Evolutionary conservation across 2,888 invertebrate species (phyloP), one percentile per base, ranked within the genome.

Genomic region (Machimus rusticus): DNA sequence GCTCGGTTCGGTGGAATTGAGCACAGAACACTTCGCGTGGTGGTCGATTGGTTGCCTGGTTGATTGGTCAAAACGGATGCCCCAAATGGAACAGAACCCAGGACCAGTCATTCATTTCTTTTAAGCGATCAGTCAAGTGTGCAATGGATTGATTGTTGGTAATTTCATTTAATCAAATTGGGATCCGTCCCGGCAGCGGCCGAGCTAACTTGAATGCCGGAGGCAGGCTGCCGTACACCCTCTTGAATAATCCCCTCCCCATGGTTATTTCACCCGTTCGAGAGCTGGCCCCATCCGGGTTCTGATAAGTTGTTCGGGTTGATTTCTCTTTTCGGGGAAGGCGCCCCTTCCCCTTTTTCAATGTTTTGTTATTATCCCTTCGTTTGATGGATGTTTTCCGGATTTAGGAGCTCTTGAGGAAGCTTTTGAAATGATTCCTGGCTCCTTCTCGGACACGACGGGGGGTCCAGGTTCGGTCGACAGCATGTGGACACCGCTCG

Each of bases 81-180:
- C 55, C 78, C 43, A 86, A 86, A 86, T 86, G 88, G 85, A 66
- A 86, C 57, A 82, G 66, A 87, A 87, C 82, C 51, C 74, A 84
- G 88, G 87, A 88, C 86, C 89, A 89, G 90, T 89, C 90, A 90
- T 90, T 89, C 89, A 89, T 90, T 90, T 90, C 89, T 90, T 89
- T 89, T 89, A 88, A 89, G 88, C 88, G 89, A 90, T 89, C 89
- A 89, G 89, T 89, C 90, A 88, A 89, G 89, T 89, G 89, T 89
- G 89, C 90, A 89, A 90, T 90, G 89, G 90, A 90, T 90, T 90
- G 89, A 90, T 89, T 90, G 90, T 89, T 90, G 89, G 90, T 90
- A 90, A 90, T 90, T 89, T 90, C 89, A 89, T 89, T 90, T 90
- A 89, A 90, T 89, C 90, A 89, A 90, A 79, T 66, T 78, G 86